phyloP scores from a whole-genome alignment of 2,113 vertebrate species.

The Phalacrocorax pelagicus region DNA sequence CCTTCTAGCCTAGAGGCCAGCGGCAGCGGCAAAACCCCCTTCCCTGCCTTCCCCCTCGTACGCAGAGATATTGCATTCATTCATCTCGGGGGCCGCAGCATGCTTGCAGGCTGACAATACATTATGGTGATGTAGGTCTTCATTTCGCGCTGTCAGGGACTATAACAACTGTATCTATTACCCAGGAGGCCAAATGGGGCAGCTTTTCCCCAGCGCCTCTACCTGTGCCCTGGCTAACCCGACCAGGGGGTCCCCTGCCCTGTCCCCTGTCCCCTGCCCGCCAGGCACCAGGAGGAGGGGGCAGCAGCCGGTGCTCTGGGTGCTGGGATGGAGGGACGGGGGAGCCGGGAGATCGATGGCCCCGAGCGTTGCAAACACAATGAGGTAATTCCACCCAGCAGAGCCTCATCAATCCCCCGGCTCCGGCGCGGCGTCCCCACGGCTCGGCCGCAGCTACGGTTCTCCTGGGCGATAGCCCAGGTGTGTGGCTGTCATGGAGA shows the following conservation, averaged over 20 bases:
- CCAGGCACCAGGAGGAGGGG: fast-evolving
- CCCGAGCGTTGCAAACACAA: background rate
- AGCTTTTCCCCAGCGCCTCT: background rate
- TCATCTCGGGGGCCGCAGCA: background rate
- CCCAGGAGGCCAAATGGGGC: background rate
- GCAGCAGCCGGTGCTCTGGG: background rate
- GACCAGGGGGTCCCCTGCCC: background rate
- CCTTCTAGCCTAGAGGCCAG: background rate
- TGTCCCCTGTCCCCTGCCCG: fast-evolving
- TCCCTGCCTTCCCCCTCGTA: background rate
- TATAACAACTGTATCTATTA: slow-evolving; percentile 1
- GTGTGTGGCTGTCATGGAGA: slow-evolving; percentile 75
- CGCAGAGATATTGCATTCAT: background rate
- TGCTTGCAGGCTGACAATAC: background rate
- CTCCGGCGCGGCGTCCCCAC: background rate
- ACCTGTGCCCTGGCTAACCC: background rate
- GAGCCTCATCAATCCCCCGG: slow-evolving; percentile 49
- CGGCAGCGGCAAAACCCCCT: background rate
- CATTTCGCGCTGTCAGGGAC: background rate
- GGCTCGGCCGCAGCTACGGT: background rate
- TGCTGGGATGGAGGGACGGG: background rate
- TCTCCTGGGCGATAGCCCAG: slow-evolving; percentile 55
- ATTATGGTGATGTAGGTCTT: background rate
- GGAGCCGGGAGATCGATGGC: slow-evolving; percentile 4
- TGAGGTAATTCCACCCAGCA: slow-evolving; percentile 56